Conservation (phyloP, 2,888 invertebrate species). For the Pristionchus exspectatus region DNA sequence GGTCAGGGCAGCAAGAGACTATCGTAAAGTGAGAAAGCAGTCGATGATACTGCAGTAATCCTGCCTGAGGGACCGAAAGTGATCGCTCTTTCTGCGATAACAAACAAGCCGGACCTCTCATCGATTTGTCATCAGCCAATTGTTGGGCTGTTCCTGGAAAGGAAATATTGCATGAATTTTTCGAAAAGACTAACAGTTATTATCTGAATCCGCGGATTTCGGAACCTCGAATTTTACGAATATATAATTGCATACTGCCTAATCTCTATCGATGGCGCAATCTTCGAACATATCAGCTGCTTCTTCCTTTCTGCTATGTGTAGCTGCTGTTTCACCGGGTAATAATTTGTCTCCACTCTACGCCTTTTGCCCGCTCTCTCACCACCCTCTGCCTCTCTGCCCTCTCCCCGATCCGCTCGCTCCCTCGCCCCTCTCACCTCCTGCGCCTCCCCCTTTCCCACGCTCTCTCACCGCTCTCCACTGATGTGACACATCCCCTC, state of each 20-base stretch:
- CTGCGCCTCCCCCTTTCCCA: slow-evolving; percentile 17
- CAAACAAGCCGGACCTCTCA: neutral
- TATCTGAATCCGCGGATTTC: too few relatives aligned
- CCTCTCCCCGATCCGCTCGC: neutral
- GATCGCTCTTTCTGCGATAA: neutral
- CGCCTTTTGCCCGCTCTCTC: neutral
- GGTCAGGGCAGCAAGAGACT: neutral
- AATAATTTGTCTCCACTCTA: slow-evolving; percentile 3
- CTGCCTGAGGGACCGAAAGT: neutral
- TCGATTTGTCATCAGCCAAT: too few relatives aligned
- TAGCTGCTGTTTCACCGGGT: neutral
- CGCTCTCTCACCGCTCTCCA: neutral
- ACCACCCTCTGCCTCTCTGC: neutral
- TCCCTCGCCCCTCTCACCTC: slow-evolving; percentile 13
- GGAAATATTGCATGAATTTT: too few relatives aligned
- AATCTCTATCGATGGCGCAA: neutral
- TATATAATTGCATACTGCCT: too few relatives aligned
- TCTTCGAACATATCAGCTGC: slow-evolving; percentile 4
- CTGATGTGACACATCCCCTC: slow-evolving; percentile 15
- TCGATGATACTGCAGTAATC: neutral
- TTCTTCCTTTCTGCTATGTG: neutral
- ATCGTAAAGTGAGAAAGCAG: neutral
- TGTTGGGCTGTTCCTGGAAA: too few relatives aligned
- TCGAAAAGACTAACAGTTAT: too few relatives aligned
- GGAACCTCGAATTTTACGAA: too few relatives aligned